Evolutionary conservation across 2,113 vertebrate species (phyloP).

Genomic region (Mirza zaza): DNA sequence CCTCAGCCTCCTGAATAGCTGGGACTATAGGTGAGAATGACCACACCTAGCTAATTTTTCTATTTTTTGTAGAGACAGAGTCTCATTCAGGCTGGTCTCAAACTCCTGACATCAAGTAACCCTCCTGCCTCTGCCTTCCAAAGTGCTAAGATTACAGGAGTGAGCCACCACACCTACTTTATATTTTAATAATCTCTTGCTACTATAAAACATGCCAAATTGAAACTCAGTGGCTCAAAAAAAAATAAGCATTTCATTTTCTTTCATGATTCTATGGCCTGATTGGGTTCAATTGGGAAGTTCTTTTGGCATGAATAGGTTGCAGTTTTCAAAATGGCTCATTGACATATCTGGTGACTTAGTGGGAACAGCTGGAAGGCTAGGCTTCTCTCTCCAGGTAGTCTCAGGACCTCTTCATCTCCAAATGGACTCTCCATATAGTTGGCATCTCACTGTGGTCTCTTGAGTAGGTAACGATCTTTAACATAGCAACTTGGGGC

Average conservation of each 20-base stretch:
- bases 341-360: background rate
- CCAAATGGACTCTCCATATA: accelerated
- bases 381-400: background rate
- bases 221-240: background rate
- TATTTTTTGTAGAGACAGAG: no score
- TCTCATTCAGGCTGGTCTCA: no score
- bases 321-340: background rate
- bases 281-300: background rate
- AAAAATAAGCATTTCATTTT: background rate
- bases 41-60: no score
- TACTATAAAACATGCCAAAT: background rate
- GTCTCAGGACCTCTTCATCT: background rate
- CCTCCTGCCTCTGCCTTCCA: no score
- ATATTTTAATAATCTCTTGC: background rate
- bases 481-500: background rate
- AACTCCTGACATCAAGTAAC: no score
- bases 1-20: no score
- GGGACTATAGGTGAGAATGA: no score
- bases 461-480: background rate
- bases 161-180: no score
- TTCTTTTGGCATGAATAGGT: background rate
- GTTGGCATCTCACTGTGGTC: background rate
- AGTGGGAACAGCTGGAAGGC: background rate
- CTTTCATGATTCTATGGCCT: background rate
- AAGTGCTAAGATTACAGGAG: no score